Percentiles rank a stretch among this genome's conserved stretches.
phyloP scores from a whole-genome alignment of 2,113 vertebrate genomes.

The Pleuronectes platessa region DNA sequence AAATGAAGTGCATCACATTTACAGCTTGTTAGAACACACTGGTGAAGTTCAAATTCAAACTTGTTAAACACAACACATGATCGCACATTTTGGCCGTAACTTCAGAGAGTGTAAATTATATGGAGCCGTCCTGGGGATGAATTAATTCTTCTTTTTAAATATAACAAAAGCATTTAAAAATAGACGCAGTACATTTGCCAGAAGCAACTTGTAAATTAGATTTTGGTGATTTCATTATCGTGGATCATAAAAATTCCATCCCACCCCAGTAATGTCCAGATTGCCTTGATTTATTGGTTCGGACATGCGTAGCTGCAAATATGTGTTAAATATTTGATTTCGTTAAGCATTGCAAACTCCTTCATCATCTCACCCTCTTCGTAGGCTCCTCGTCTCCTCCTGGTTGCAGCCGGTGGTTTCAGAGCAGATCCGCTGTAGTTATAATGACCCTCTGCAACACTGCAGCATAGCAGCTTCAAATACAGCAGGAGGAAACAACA shows the following conservation, averaged over 20 bases:
- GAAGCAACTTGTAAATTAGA: no score
- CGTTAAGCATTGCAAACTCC: neutral
- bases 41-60: no score
- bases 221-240: no score
- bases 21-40: neutral
- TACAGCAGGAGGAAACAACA: neutral
- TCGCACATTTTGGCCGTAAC: neutral
- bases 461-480: no score
- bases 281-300: neutral
- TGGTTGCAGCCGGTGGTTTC: neutral
- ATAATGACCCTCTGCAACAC: neutral
- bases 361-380: neutral
- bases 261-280: no score
- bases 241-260: no score
- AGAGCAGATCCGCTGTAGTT: neutral
- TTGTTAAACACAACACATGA: neutral
- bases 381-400: no score
- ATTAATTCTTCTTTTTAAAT: no score
- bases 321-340: neutral
- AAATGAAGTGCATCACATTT: neutral
- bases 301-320: neutral
- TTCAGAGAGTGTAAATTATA: neutral
- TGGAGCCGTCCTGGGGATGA: no score
- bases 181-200: neutral
- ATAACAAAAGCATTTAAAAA: neutral